phyloP scores from a whole-genome alignment of 2,113 vertebrate species.

The Pholis gunnellus region DNA sequence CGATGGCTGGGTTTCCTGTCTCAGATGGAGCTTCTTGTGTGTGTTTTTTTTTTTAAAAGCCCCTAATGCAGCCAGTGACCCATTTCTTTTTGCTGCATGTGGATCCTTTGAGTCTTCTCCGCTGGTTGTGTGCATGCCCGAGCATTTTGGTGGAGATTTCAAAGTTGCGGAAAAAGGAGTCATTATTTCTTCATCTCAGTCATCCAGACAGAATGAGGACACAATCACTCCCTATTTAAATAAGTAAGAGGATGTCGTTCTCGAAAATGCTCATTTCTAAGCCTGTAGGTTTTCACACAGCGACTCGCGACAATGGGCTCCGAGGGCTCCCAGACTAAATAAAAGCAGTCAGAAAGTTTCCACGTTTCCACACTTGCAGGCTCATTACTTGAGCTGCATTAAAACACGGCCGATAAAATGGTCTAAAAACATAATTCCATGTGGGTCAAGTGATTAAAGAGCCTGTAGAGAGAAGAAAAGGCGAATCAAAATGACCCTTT shows the following conservation, averaged over 20 bases:
- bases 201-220: conserved; percentile 74
- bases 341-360: conserved; percentile 5
- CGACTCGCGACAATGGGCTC: conserved; percentile 14
- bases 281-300: conserved; percentile 28
- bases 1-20: conserved; percentile 58
- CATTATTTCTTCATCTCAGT: conserved; percentile 73
- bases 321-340: conserved; percentile 18
- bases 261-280: conserved; percentile 43
- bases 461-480: background rate
- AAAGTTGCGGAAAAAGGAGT: conserved; percentile 56
- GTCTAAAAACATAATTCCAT: conserved; percentile 18
- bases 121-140: conserved; percentile 48
- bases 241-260: conserved; percentile 51
- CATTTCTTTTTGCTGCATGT: conserved; percentile 53
- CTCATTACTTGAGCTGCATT: conserved; percentile 40
- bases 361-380: background rate
- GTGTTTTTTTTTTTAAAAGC: conserved; percentile 29
- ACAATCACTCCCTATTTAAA: conserved; percentile 62
- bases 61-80: conserved; percentile 71
- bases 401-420: conserved; percentile 3
- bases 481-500: background rate
- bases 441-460: conserved; percentile 50
- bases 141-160: conserved; percentile 52
- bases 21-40: conserved; percentile 40
- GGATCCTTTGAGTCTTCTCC: conserved; percentile 52